Percentiles rank a stretch among this genome's conserved stretches.
Conservation (phyloP, 2,888 invertebrate genomes). For the Ectropis crepuscularia region DNA sequence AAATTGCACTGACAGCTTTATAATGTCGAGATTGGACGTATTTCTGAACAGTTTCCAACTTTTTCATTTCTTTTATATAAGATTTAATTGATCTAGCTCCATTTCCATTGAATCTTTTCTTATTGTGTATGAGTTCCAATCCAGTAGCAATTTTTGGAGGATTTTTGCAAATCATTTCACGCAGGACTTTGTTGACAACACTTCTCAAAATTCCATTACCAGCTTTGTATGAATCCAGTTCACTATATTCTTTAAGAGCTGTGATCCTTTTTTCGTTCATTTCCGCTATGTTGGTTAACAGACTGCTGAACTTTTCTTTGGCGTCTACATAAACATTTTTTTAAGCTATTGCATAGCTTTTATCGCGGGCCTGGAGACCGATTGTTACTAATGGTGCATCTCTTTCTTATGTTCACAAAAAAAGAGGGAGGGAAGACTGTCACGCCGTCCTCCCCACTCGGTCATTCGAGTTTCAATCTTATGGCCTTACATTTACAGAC, state of each 20-base stretch:
- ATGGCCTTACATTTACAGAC: too few species aligned
- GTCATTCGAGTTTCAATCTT: too few species aligned
- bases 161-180: neutral
- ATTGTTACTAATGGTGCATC: too few species aligned
- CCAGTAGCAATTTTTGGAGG: neutral
- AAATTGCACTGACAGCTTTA: neutral
- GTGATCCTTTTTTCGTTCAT: conserved; percentile 63
- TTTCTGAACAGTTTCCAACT: neutral
- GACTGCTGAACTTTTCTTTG: neutral
- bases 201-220: neutral
- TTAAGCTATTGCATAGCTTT: too few species aligned
- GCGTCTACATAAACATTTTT: neutral
- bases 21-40: neutral
- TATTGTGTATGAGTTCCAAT: neutral
- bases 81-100: neutral
- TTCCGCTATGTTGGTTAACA: conserved; percentile 9
- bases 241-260: conserved; percentile 61
- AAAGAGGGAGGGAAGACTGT: too few species aligned
- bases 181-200: neutral
- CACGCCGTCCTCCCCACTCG: too few species aligned
- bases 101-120: neutral
- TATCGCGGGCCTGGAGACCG: too few species aligned
- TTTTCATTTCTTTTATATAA: neutral
- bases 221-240: conserved; percentile 3
- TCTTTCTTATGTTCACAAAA: too few species aligned